These are phyloP conservation scores for Neoaliturus tenellus DNA, from an alignment of 2,888 invertebrate genomes.

Conservation along the genomic window DNA sequence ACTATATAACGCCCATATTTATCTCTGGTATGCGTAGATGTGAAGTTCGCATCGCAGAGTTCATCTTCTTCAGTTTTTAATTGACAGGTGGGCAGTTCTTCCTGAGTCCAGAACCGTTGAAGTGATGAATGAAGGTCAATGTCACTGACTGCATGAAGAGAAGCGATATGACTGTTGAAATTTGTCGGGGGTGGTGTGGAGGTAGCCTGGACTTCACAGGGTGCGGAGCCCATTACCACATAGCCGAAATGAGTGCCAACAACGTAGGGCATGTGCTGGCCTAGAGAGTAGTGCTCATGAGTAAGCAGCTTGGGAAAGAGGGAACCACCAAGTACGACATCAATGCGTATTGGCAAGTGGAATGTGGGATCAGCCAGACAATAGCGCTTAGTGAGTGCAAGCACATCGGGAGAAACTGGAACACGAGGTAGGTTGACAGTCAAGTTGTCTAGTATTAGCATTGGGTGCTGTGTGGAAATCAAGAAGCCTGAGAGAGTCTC, in stretches of 20 bases:
- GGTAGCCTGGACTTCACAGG: no score
- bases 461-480: not conserved
- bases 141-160: constrained; percentile 13
- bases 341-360: not conserved
- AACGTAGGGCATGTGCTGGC: not conserved
- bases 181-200: no score
- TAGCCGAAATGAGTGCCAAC: not conserved
- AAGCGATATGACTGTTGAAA: not conserved
- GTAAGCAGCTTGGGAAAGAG: not conserved
- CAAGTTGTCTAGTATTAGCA: constrained; percentile 4
- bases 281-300: not conserved
- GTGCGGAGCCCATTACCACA: not conserved
- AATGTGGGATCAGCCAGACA: not conserved
- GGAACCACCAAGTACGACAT: not conserved
- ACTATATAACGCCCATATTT: no score
- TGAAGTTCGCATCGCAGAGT: not conserved
- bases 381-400: not conserved
- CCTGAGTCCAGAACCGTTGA: constrained; percentile 3
- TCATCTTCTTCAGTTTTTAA: not conserved
- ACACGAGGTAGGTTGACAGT: not conserved
- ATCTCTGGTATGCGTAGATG: not conserved
- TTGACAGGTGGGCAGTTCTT: not conserved
- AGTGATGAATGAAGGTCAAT: not conserved
- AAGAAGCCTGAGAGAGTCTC: constrained; percentile 2
- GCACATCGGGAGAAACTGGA: not conserved